Evolutionary conservation across 2,888 invertebrate species (phyloP).

Genomic region (Dascillus cervinus): DNA sequence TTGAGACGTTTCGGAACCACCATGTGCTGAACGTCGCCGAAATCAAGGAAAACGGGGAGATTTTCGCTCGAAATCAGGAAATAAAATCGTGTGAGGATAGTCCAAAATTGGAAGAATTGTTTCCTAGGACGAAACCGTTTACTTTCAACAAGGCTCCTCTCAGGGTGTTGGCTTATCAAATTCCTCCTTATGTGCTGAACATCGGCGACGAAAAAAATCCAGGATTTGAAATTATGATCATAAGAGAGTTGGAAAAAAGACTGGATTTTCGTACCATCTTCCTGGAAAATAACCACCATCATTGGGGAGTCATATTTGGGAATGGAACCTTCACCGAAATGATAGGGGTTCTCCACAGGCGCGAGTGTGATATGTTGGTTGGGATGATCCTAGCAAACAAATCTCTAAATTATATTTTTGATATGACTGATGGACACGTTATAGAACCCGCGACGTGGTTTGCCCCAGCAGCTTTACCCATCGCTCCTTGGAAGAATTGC

Average conservation of each 20-base stretch:
- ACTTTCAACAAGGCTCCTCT: too few relatives aligned
- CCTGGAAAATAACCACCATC: constrained; percentile 7
- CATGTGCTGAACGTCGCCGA: too few relatives aligned
- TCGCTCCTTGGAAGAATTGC: constrained; percentile 47
- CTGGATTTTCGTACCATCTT: constrained; percentile 18
- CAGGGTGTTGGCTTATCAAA: constrained; percentile 10
- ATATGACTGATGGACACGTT: constrained; percentile 47
- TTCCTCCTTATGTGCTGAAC: constrained; percentile 20
- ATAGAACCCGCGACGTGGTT: constrained; percentile 52
- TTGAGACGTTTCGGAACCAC: too few relatives aligned
- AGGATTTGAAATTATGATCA: constrained; percentile 20
- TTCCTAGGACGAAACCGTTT: too few relatives aligned
- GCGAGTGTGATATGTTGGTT: constrained; percentile 45
- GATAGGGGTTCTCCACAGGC: constrained; percentile 19
- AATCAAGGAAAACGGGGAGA: too few relatives aligned
- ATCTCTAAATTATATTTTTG: constrained; percentile 50
- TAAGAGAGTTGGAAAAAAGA: constrained; percentile 13
- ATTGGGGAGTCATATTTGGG: constrained; percentile 23
- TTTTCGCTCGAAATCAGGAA: too few relatives aligned
- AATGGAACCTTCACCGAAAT: constrained; percentile 44
- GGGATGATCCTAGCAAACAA: constrained; percentile 54
- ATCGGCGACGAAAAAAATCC: constrained; percentile 10
- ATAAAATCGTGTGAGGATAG: too few relatives aligned
- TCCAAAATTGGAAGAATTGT: too few relatives aligned
- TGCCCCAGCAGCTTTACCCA: constrained; percentile 43